phyloP scores from a whole-genome alignment of 2,113 vertebrate species.

The Andinoacara biseriatus region DNA sequence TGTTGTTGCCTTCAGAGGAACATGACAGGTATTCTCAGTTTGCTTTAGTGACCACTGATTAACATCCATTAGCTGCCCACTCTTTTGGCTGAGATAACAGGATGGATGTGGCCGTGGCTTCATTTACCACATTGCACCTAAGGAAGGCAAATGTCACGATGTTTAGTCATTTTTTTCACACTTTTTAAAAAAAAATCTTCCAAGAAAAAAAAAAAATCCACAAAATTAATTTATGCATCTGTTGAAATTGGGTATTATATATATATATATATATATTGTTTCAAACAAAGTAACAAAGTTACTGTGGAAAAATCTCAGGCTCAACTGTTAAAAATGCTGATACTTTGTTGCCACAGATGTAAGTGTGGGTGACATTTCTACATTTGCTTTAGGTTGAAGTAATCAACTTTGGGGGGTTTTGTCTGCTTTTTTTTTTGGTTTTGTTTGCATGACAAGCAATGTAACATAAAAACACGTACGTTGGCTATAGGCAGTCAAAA shows the following conservation, averaged over 20 bases:
- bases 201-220: background rate
- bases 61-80: slow-evolving; percentile 38
- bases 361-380: background rate
- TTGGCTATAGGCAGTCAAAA: background rate
- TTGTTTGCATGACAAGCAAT: background rate
- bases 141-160: background rate
- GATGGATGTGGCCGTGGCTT: slow-evolving; percentile 11
- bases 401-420: background rate
- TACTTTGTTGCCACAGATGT: background rate
- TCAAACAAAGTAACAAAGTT: background rate
- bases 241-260: no score
- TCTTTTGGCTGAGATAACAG: slow-evolving; percentile 28
- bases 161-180: background rate
- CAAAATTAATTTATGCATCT: background rate
- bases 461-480: background rate
- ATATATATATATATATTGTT: background rate
- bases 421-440: background rate
- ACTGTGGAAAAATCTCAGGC: background rate
- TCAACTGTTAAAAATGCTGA: background rate
- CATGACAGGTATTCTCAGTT: slow-evolving; percentile 43
- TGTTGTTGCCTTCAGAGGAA: background rate
- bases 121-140: background rate
- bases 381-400: background rate
- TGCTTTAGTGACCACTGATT: slow-evolving; percentile 28
- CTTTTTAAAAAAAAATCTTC: background rate